phyloP scores from a whole-genome alignment of 2,797 vertebrate genomes.

The Bryconaethiops microstoma region DNA sequence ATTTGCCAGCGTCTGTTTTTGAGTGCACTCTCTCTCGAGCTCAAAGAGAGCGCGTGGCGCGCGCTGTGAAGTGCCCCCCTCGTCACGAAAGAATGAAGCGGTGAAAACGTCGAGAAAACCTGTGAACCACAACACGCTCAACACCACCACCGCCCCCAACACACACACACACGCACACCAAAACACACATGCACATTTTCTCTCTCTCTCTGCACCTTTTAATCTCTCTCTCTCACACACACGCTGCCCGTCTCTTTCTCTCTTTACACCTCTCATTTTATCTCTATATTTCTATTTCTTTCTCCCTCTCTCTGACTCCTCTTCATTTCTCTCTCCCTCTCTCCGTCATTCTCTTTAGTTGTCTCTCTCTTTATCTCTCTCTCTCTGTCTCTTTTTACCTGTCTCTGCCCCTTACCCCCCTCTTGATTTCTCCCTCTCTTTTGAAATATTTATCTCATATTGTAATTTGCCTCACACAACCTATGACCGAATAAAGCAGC shows the following conservation, averaged over 20 bases:
- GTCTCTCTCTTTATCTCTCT: too few relatives aligned
- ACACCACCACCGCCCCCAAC: constrained; percentile 36
- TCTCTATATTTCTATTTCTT: too few relatives aligned
- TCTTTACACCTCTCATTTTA: too few relatives aligned
- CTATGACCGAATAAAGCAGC: constrained; percentile 51
- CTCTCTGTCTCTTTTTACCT: too few relatives aligned
- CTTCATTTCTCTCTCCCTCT: too few relatives aligned
- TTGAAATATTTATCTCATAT: constrained; percentile 33
- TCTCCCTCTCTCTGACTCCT: too few relatives aligned
- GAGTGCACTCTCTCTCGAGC: constrained; percentile 85
- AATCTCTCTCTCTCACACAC: too few relatives aligned
- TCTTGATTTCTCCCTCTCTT: neutral
- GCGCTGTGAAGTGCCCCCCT: constrained; percentile 80
- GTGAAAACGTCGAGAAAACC: constrained; percentile 82
- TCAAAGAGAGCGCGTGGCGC: constrained; percentile 82
- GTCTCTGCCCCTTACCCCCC: too few relatives aligned
- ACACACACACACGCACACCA: neutral
- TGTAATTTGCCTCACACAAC: constrained; percentile 19
- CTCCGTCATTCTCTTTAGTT: too few relatives aligned
- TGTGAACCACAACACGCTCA: constrained; percentile 80
- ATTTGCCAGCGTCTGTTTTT: constrained; percentile 82
- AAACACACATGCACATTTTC: neutral
- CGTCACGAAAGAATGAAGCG: constrained; percentile 81
- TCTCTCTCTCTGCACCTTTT: neutral
- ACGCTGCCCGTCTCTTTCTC: too few relatives aligned